Conservation (phyloP, 2,113 vertebrate genomes). For the Toxostoma redivivum region DNA sequence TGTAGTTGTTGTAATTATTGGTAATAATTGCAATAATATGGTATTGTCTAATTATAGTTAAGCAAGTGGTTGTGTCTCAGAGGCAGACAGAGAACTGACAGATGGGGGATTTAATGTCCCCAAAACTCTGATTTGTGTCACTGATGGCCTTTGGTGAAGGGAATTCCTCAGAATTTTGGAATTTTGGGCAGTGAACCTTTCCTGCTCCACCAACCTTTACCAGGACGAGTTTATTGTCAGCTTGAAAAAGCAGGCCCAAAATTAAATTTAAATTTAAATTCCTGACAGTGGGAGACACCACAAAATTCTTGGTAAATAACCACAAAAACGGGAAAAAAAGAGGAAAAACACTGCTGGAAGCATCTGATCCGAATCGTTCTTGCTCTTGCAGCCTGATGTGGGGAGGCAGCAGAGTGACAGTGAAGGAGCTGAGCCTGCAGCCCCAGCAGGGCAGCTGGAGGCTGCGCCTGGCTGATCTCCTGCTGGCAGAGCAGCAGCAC, state of each 20-base stretch:
- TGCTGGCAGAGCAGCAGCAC: conserved; percentile 80
- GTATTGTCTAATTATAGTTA: neutral
- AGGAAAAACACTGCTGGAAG: neutral
- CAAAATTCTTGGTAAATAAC: neutral
- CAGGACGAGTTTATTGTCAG: neutral
- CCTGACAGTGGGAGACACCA: neutral
- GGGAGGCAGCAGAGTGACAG: conserved; percentile 81
- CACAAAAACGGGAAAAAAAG: neutral
- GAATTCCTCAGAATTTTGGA: neutral
- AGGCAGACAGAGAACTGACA: neutral
- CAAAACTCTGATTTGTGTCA: neutral
- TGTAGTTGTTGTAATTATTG: neutral
- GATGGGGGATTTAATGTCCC: neutral
- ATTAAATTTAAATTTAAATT: no score
- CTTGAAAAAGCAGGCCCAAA: neutral
- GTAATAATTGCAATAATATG: neutral
- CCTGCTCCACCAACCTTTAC: neutral
- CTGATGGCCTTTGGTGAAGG: neutral
- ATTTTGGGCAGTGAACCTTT: neutral
- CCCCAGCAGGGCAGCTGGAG: conserved; percentile 41
- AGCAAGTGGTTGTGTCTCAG: neutral
- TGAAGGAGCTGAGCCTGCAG: conserved; percentile 74
- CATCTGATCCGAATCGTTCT: accelerated
- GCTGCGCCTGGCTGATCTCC: conserved; percentile 68
- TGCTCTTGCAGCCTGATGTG: conserved; percentile 71